phyloP scores from a whole-genome alignment of 1,140 invertebrate genomes.

The Ostrea denselamellosa region DNA sequence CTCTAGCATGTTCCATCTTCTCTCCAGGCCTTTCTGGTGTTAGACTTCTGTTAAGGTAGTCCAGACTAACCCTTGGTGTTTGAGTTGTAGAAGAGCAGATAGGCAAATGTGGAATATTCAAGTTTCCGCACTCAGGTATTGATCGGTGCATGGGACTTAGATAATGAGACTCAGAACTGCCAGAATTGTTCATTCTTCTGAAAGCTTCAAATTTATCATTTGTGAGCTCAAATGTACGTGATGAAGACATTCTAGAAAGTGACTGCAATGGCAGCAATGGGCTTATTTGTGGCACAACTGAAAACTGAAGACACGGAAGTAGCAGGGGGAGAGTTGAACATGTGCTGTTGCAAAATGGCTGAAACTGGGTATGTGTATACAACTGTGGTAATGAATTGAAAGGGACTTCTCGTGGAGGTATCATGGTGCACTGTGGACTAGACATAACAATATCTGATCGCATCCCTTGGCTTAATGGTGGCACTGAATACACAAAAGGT shows the following conservation, averaged over 20 bases:
- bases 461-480: not conserved
- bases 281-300: not conserved
- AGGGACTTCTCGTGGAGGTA: not conserved
- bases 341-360: not conserved
- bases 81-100: not conserved
- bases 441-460: not conserved
- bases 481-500: not conserved
- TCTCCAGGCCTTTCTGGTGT: not conserved
- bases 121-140: not conserved
- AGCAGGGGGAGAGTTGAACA: not conserved
- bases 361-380: not conserved
- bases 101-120: not conserved
- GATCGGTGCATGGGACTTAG: not conserved
- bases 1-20: not conserved
- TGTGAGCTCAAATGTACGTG: conserved; percentile 21
- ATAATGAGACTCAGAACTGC: not conserved
- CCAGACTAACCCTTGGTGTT: not conserved
- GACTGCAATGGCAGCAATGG: not conserved
- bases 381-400: not conserved
- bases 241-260: not conserved
- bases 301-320: not conserved
- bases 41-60: not conserved
- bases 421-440: not conserved
- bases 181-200: conserved; percentile 13
- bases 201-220: conserved; percentile 32